Evolutionary conservation across 2,888 invertebrate genomes (phyloP).

Genomic region (Mythimna loreyi): DNA sequence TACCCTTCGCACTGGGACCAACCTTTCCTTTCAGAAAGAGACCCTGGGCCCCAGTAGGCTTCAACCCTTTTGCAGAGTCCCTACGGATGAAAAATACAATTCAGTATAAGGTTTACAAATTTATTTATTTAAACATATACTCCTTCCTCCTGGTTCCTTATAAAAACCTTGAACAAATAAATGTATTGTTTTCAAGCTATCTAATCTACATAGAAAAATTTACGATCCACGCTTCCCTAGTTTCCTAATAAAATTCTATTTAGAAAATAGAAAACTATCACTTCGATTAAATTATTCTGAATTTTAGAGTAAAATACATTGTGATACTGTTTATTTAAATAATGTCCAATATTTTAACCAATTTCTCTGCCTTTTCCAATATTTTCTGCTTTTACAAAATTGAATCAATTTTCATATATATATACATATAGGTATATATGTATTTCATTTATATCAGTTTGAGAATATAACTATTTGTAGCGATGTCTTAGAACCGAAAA

Average conservation of each 20-base stretch:
- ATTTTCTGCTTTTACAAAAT: conserved; percentile 21
- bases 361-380: background rate
- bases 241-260: conserved; percentile 2
- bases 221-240: background rate
- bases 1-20: too few species aligned
- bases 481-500: too few species aligned
- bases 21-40: too few species aligned
- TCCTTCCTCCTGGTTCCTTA: too few species aligned
- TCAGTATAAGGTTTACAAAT: too few species aligned
- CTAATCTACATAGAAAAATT: background rate
- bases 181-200: background rate
- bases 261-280: conserved; percentile 14
- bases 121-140: background rate
- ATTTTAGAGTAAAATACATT: conserved; percentile 13
- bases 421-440: too few species aligned
- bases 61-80: too few species aligned
- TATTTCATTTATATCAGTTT: too few species aligned
- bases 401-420: too few species aligned
- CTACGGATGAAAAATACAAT: too few species aligned
- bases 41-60: too few species aligned
- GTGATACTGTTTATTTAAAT: conserved; percentile 11
- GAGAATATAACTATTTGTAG: too few species aligned
- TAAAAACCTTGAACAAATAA: background rate
- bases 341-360: conserved; percentile 3
- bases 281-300: conserved; percentile 4